Evolutionary conservation across 2,888 invertebrate genomes (phyloP).

Genomic region (Orchestes rusci): DNA sequence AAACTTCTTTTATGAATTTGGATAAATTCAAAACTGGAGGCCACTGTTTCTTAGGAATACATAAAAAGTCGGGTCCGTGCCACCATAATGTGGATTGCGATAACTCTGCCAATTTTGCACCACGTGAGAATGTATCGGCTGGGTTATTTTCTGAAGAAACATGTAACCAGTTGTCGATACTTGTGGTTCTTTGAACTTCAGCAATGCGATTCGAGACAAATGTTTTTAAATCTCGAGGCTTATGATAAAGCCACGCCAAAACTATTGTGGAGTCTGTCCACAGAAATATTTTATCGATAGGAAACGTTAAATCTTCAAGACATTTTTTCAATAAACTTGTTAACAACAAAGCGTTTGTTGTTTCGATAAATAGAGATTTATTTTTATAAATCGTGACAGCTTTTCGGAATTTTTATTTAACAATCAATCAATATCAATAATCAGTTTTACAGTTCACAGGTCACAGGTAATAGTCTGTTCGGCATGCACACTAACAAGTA

Average conservation of each 20-base stretch:
- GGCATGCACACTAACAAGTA: too few species aligned
- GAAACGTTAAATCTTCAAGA: background rate
- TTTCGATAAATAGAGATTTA: too few species aligned
- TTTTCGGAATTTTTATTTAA: too few species aligned
- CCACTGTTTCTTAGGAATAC: background rate
- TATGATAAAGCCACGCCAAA: background rate
- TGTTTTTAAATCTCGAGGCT: background rate
- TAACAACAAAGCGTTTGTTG: background rate
- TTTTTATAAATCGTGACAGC: too few species aligned
- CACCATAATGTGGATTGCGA: background rate
- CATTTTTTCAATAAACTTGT: background rate
- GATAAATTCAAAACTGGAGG: background rate
- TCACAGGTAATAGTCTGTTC: too few species aligned
- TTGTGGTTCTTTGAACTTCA: background rate
- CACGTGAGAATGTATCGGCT: constrained; percentile 5
- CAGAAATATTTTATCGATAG: background rate
- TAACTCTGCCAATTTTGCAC: background rate
- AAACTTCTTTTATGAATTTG: too few species aligned
- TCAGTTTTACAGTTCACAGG: background rate
- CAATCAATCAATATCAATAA: too few species aligned
- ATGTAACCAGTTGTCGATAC: background rate
- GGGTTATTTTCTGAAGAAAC: background rate
- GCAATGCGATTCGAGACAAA: background rate
- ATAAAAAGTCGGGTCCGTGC: background rate
- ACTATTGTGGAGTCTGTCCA: constrained; percentile 6